Evolutionary conservation across 2,113 vertebrate genomes (phyloP), one percentile per base, ranked within the genome.

Genomic region (Podocnemis expansa): DNA sequence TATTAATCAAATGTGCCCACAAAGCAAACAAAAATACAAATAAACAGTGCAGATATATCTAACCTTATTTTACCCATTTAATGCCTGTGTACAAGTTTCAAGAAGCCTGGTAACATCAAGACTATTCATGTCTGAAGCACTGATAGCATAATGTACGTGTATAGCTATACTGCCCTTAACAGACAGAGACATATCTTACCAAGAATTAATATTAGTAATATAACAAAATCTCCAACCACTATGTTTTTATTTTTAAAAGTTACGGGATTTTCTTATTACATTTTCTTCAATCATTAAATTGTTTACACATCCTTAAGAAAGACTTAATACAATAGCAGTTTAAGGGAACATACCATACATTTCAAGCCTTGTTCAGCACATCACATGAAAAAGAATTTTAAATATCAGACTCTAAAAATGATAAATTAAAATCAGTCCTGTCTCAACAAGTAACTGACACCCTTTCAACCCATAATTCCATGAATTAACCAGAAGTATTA

Each of bases 221-320:
- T 63, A 93, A 93, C 54, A 86, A 51, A 63, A 70, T 82, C 94
- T 91, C 79, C 70, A 87, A 55, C 58, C 93, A 75, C 54, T 25
- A 58, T 90, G 63, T 95, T 89, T 95, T 90, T 73, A 88, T 87
- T 95, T n/a, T 96, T 88, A 91, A 93, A 95, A 94, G 34, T 51
- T 93, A 89, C 85, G 81, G 84, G 45, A 45, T 95, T 91, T 93
- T 86, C 60, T 25, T 85, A 19, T 89, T 90, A 80, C 43, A 55
- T 87, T 75, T 41, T 24, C 41, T 29, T 90, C 49, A 84, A 67
- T 75, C 43, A 52, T 91, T 51, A 81, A 70, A 79, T 93, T 92
- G 80, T 88, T 90, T 91, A 52, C 52, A 92, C 47, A 29, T 38
- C 17, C 31, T 81, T 63, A 58, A 67, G 52, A 78, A 89, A 90